Conservation (phyloP, 64 coral and sea anemone genomes). For the Dendrophyllia cribrosa region DNA sequence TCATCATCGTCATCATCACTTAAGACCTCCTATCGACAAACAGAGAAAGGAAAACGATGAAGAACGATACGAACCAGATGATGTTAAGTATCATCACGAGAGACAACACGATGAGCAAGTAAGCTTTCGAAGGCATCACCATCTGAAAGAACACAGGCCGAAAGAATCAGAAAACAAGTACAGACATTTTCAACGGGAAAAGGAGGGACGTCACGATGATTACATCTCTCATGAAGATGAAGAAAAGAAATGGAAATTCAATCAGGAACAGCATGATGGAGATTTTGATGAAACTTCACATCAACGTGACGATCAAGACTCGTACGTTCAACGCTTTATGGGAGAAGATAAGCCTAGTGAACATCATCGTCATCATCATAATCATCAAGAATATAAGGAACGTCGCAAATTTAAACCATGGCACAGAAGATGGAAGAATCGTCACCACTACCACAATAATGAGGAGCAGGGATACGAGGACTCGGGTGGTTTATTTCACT, state of each 20-base stretch:
- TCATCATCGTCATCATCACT: constrained; percentile 2
- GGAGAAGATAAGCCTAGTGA: neutral
- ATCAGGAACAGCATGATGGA: neutral
- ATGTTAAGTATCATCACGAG: neutral
- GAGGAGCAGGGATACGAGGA: neutral
- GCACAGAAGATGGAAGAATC: neutral
- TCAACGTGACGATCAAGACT: neutral
- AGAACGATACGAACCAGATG: neutral
- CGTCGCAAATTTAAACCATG: constrained; percentile 5
- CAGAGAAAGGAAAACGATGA: constrained; percentile 10
- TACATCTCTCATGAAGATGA: neutral
- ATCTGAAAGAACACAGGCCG: neutral
- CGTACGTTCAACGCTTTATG: neutral
- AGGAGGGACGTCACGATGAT: neutral
- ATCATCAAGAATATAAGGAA: neutral
- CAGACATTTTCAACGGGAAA: constrained; percentile 13
- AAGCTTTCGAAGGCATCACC: neutral
- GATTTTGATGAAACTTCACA: neutral
- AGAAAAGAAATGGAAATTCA: neutral
- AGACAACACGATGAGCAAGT: neutral
- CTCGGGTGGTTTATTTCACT: constrained; percentile 12
- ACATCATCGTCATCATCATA: neutral
- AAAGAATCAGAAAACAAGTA: neutral
- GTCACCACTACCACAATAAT: constrained; percentile 3
- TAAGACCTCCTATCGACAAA: neutral